Evolutionary conservation across 2,797 vertebrate species (phyloP).

Genomic region (Acrocephalus scirpaceus): DNA sequence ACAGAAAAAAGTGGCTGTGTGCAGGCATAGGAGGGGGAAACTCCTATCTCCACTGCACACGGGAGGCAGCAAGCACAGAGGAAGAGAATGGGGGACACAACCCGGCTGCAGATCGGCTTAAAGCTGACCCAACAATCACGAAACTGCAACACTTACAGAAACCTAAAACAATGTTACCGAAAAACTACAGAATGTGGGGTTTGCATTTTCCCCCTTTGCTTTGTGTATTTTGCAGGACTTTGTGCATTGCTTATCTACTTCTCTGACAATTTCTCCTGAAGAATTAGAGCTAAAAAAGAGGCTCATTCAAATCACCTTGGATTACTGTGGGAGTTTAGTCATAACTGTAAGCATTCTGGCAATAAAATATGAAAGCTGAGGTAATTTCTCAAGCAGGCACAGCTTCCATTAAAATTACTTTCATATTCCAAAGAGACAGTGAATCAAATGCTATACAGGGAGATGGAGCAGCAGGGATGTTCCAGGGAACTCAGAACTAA

Average conservation of each 20-base stretch:
- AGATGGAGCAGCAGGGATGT: background rate
- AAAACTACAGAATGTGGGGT: accelerated
- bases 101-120: background rate
- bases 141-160: background rate
- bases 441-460: background rate
- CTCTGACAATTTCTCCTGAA: background rate
- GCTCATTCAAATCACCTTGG: background rate
- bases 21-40: background rate
- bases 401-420: background rate
- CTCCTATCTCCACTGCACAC: background rate
- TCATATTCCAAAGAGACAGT: background rate
- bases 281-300: background rate
- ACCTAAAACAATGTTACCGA: background rate
- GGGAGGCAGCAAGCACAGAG: background rate
- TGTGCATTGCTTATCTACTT: background rate
- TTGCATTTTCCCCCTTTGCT: background rate
- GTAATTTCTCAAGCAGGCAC: background rate
- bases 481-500: background rate
- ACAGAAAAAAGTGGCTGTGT: background rate
- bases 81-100: accelerated
- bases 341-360: background rate
- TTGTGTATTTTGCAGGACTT: background rate
- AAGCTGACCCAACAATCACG: background rate
- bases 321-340: background rate
- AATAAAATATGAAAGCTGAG: background rate